Percentiles rank a stretch among this genome's conserved stretches.
Evolutionary conservation across 2,113 vertebrate genomes (phyloP).

Genomic region (Jacana jacana): DNA sequence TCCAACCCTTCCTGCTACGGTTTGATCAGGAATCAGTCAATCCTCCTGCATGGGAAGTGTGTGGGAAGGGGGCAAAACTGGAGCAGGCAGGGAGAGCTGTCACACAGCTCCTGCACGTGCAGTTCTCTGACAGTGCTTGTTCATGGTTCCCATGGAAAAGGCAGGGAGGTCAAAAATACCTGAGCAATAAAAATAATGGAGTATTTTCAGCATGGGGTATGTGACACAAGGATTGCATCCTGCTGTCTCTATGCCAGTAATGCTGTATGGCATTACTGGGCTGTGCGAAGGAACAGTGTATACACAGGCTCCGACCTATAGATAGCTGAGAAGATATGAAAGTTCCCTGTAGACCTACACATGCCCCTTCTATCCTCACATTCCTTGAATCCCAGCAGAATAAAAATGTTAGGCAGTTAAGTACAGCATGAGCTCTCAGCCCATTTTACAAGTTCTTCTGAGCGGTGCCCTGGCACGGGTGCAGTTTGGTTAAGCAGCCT

Average conservation of each 20-base stretch:
- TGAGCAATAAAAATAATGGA: not conserved
- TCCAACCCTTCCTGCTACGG: not conserved
- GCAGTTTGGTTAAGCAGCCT: not conserved
- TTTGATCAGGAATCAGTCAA: not conserved
- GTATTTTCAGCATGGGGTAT: not conserved
- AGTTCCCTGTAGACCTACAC: not conserved
- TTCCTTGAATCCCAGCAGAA: not conserved
- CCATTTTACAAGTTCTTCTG: not conserved
- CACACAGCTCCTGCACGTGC: not conserved
- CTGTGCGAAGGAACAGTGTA: not conserved
- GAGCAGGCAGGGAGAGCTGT: not conserved
- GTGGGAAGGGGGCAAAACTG: not conserved
- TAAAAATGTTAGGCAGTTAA: not conserved
- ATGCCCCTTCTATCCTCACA: not conserved
- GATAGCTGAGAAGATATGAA: not conserved
- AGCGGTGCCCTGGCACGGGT: not conserved
- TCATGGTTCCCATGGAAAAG: not conserved
- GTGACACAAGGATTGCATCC: not conserved
- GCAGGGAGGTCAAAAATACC: not conserved
- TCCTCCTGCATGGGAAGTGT: not conserved
- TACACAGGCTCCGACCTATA: not conserved
- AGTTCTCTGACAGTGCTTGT: rapidly evolving
- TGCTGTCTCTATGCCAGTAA: too few relatives aligned
- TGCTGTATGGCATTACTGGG: not conserved
- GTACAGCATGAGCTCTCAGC: not conserved